Evolutionary conservation across 2,797 vertebrate genomes (phyloP).

Genomic region (Novumbra hubbsi): DNA sequence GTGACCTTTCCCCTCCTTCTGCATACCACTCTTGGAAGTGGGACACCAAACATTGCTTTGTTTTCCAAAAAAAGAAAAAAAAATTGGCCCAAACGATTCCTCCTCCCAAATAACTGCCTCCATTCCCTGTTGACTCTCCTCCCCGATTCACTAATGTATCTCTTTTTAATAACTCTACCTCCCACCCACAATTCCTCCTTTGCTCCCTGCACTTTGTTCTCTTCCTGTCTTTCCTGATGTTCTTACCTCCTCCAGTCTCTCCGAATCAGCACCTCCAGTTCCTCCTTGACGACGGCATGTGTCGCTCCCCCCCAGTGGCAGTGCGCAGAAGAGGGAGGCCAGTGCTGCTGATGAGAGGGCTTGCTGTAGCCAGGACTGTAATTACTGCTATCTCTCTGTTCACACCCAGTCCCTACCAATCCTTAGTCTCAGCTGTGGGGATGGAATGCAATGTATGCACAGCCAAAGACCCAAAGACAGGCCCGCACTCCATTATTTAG

Average conservation of each 20-base stretch:
- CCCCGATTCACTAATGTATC: neutral
- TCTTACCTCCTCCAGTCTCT: neutral
- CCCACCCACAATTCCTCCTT: conserved; percentile 9
- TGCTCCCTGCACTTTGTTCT: neutral
- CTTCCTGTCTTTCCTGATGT: conserved; percentile 8
- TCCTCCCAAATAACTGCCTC: conserved; percentile 11
- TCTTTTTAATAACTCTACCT: conserved; percentile 11
- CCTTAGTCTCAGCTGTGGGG: conserved; percentile 4
- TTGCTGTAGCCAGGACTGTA: conserved; percentile 4
- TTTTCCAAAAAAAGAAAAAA: too few species aligned
- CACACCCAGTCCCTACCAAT: conserved; percentile 2
- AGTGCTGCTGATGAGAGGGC: conserved; percentile 32
- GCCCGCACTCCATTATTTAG: conserved; percentile 7
- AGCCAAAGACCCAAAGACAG: conserved; percentile 23
- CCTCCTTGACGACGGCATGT: conserved; percentile 42
- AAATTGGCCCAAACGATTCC: conserved; percentile 6
- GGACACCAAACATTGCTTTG: conserved; percentile 22
- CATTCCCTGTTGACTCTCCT: conserved; percentile 10
- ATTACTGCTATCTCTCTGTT: conserved; percentile 26
- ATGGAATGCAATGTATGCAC: neutral
- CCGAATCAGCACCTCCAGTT: conserved; percentile 21
- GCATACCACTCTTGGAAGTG: conserved; percentile 2
- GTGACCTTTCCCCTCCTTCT: conserved; percentile 30
- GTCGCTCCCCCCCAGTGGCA: conserved; percentile 20
- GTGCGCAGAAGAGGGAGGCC: conserved; percentile 31